phyloP scores from a whole-genome alignment of 1,140 invertebrate species.

The Xylocopa sonorina region DNA sequence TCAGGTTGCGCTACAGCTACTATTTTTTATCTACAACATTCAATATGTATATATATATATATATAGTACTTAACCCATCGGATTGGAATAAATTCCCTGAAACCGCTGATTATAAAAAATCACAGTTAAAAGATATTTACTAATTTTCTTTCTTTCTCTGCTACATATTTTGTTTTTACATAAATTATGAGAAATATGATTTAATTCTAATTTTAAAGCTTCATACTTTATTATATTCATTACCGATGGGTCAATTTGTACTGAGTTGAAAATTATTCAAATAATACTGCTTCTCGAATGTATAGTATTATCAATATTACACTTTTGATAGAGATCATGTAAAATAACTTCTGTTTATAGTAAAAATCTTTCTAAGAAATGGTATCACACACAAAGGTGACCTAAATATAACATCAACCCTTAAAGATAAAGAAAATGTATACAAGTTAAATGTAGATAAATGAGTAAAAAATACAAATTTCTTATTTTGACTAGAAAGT shows the following conservation, averaged over 20 bases:
- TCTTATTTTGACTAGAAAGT: constrained; percentile 59
- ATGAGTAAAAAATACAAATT: constrained; percentile 52
- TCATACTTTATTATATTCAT: constrained; percentile 15
- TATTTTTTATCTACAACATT: constrained; percentile 12
- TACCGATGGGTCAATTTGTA: constrained; percentile 23
- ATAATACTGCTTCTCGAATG: constrained; percentile 43
- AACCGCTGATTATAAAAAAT: constrained; percentile 42
- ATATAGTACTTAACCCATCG: constrained; percentile 27
- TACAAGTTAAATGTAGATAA: constrained; percentile 47
- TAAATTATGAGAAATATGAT: constrained; percentile 21
- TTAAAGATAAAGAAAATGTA: constrained; percentile 39
- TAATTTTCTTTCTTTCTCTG: constrained; percentile 14
- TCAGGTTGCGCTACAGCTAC: neutral
- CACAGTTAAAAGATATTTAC: constrained; percentile 32
- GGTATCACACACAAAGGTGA: constrained; percentile 6
- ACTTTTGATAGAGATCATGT: constrained; percentile 21
- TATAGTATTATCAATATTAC: constrained; percentile 10
- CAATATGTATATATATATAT: neutral
- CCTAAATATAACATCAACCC: constrained; percentile 33
- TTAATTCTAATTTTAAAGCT: constrained; percentile 30
- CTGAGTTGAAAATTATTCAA: constrained; percentile 22
- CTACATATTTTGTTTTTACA: neutral
- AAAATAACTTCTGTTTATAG: constrained; percentile 31
- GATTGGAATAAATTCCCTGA: constrained; percentile 13
- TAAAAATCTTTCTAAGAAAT: constrained; percentile 41